These are phyloP conservation scores for Osmoderma eremita DNA, from an alignment of 2,888 invertebrate species.

Conservation along the genomic window DNA sequence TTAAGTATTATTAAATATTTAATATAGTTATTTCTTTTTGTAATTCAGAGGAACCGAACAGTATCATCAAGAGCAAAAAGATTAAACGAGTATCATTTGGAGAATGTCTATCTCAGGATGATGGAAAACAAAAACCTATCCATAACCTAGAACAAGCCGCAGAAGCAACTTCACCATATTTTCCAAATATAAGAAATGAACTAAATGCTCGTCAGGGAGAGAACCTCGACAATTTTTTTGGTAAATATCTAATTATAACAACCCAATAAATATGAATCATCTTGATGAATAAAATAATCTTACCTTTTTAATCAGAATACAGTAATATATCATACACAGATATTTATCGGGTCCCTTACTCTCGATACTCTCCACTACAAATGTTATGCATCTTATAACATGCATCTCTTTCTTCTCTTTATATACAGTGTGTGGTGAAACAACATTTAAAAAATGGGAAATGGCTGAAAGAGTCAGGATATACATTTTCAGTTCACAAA, in stretches of 20 bases:
- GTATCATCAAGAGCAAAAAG: conserved; percentile 7
- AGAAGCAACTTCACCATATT: conserved; percentile 1
- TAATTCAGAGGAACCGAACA: neutral
- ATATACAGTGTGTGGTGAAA: no score
- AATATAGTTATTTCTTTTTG: neutral
- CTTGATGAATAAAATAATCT: no score
- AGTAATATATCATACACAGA: no score
- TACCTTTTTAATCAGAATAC: no score
- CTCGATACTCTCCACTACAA: no score
- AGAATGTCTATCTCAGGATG: conserved; percentile 4
- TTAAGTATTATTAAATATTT: neutral
- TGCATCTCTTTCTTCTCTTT: no score
- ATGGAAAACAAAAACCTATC: neutral
- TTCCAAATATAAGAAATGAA: neutral
- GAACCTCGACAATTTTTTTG: neutral
- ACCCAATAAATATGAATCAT: no score
- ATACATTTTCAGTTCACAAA: no score
- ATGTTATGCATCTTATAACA: no score
- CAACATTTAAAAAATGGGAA: no score
- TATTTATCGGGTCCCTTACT: no score
- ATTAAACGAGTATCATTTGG: conserved; percentile 26
- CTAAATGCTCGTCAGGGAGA: neutral
- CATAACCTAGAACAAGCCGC: neutral
- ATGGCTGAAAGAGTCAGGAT: no score
- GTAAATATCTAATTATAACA: conserved; percentile 11